A percentile compares a stretch with the other conserved stretches of the same genome.
Evolutionary conservation across 2,797 vertebrate genomes (phyloP).

Genomic region (Mastacembelus armatus): DNA sequence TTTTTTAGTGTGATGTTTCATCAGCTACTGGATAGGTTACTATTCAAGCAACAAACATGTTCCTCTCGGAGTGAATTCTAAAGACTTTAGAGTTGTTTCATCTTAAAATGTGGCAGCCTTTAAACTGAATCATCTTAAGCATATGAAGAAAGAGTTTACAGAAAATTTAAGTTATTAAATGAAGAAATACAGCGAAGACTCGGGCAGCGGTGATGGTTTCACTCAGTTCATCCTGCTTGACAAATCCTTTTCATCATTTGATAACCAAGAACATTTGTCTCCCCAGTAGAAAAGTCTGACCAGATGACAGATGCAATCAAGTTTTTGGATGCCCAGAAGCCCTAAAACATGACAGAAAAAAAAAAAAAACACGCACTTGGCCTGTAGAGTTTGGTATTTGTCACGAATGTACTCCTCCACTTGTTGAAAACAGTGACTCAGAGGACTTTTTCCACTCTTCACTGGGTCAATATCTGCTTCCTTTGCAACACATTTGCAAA

Average conservation of each 20-base stretch:
- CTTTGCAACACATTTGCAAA: slow-evolving; percentile 29
- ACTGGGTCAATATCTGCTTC: slow-evolving; percentile 25
- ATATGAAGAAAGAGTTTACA: too few species aligned
- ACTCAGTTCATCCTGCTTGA: slow-evolving; percentile 8
- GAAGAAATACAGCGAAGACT: too few species aligned
- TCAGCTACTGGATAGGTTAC: neutral
- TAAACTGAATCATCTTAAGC: too few species aligned
- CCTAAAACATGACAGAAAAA: slow-evolving; percentile 2
- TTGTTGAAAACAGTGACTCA: slow-evolving; percentile 47
- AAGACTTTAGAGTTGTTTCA: neutral
- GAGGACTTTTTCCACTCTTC: slow-evolving; percentile 33
- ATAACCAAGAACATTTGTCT: neutral
- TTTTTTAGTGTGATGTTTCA: too few species aligned
- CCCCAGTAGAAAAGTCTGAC: neutral
- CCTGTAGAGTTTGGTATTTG: slow-evolving; percentile 14
- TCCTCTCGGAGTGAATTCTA: neutral
- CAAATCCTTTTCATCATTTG: neutral
- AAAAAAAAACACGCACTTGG: slow-evolving; percentile 19
- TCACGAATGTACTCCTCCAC: slow-evolving; percentile 14
- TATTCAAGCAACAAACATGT: neutral
- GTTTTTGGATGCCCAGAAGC: slow-evolving; percentile 7
- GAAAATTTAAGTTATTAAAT: too few species aligned
- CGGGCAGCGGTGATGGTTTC: neutral
- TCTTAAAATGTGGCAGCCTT: too few species aligned
- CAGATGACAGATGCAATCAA: slow-evolving; percentile 6